Percentiles rank a stretch among this genome's conserved stretches.
phyloP scores from a whole-genome alignment of 2,113 vertebrate genomes.

The Hymenochirus boettgeri region DNA sequence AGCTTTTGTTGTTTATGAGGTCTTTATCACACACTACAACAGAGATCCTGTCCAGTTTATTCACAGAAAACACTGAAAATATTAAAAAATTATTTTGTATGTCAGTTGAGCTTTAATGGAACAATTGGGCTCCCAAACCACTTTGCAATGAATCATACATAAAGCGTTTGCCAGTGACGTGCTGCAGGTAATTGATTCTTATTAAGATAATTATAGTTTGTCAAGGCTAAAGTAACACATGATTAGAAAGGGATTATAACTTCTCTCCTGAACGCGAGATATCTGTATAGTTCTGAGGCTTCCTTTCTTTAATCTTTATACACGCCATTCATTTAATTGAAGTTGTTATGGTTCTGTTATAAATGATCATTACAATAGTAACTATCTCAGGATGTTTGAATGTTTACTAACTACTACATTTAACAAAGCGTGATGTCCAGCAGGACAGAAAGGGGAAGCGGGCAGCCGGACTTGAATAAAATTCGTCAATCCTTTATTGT shows the following conservation, averaged over 20 bases:
- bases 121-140: slow-evolving; percentile 1
- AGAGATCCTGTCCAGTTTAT: neutral
- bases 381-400: no score
- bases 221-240: slow-evolving; percentile 4
- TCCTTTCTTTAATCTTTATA: slow-evolving; percentile 3
- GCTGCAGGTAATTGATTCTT: slow-evolving; percentile 16
- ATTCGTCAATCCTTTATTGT: no score
- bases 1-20: no score
- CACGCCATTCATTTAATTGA: slow-evolving; percentile 26
- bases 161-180: slow-evolving; percentile 9
- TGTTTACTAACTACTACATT: no score
- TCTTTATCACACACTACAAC: no score
- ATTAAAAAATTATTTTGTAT: slow-evolving; percentile 1
- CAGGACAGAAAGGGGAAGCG: no score
- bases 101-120: neutral
- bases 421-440: no score
- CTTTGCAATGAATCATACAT: neutral
- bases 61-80: neutral
- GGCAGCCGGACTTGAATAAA: no score
- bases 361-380: slow-evolving; percentile 22
- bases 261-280: slow-evolving; percentile 7
- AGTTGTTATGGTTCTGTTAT: slow-evolving; percentile 6
- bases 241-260: slow-evolving; percentile 10
- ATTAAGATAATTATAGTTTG: slow-evolving; percentile 27
- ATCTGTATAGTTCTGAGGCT: neutral